Conservation (phyloP, 2,797 vertebrate genomes). For the Telmatherina bonti region DNA sequence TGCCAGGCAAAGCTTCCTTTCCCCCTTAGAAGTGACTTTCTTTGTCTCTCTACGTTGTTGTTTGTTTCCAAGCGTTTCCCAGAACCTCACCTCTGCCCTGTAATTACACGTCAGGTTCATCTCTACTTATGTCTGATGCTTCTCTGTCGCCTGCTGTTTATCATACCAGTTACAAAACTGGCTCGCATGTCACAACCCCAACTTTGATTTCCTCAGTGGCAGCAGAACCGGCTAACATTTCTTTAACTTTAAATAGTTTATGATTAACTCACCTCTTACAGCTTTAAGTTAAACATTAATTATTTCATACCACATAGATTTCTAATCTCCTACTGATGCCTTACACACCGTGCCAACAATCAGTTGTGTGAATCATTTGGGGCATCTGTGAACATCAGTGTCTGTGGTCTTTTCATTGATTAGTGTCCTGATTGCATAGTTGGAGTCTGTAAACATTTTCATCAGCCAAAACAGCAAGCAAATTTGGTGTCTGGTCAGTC, state of each 20-base stretch:
- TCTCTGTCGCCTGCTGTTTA: constrained; percentile 45
- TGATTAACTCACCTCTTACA: neutral
- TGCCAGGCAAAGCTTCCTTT: constrained; percentile 38
- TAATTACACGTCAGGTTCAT: constrained; percentile 69
- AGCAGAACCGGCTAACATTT: neutral
- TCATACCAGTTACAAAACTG: constrained; percentile 46
- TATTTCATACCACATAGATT: too few species aligned
- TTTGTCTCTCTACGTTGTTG: constrained; percentile 61
- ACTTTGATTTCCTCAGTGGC: constrained; percentile 4
- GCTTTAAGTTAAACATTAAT: neutral
- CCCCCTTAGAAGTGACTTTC: constrained; percentile 55
- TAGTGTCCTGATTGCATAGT: too few species aligned
- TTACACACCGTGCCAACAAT: neutral
- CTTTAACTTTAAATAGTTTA: neutral
- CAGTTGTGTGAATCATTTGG: neutral
- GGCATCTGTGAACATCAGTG: neutral
- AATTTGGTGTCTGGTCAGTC: neutral
- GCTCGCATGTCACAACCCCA: constrained; percentile 13
- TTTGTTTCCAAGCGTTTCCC: constrained; percentile 59
- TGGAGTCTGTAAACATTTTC: too few species aligned
- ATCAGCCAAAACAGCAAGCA: neutral
- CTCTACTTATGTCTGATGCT: constrained; percentile 56
- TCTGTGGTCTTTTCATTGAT: neutral
- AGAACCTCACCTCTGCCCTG: constrained; percentile 58
- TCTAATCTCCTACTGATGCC: too few species aligned